phyloP scores from a whole-genome alignment of 2,797 vertebrate genomes.

The Clamator glandarius region DNA sequence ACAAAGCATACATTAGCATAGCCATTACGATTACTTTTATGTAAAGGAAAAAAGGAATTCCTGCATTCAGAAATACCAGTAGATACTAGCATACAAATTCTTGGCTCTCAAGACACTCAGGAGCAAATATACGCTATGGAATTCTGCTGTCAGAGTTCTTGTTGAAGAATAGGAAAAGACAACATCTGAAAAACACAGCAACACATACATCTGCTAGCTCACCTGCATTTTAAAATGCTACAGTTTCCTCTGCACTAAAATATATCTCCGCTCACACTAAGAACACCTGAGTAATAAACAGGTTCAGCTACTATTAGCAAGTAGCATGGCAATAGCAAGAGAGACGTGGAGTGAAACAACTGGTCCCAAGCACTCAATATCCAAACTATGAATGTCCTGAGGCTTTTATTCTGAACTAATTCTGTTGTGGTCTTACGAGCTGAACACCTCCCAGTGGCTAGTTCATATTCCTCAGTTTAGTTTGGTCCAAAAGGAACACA shows the following conservation, averaged over 20 bases:
- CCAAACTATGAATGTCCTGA: neutral
- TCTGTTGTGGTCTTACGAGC: neutral
- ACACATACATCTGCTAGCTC: too few relatives aligned
- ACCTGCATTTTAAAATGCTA: neutral
- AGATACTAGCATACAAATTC: neutral
- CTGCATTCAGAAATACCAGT: neutral
- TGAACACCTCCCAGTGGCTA: neutral
- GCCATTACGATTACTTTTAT: neutral
- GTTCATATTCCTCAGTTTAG: accelerated
- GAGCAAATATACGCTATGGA: neutral
- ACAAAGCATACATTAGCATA: neutral
- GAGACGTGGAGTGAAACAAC: neutral
- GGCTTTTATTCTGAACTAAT: neutral
- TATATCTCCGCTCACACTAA: neutral
- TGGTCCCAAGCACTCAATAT: neutral
- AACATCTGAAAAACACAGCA: neutral
- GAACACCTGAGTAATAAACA: neutral
- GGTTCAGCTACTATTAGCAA: neutral
- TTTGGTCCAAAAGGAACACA: neutral
- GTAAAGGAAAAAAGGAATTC: neutral
- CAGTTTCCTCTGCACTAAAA: neutral
- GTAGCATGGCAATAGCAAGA: neutral
- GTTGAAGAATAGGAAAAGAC: neutral
- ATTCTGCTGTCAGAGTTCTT: neutral
- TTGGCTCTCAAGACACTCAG: neutral